Evolutionary conservation across 1,140 invertebrate species (phyloP), one percentile per base, ranked within the genome.

Genomic region (Bradynema listronoti): DNA sequence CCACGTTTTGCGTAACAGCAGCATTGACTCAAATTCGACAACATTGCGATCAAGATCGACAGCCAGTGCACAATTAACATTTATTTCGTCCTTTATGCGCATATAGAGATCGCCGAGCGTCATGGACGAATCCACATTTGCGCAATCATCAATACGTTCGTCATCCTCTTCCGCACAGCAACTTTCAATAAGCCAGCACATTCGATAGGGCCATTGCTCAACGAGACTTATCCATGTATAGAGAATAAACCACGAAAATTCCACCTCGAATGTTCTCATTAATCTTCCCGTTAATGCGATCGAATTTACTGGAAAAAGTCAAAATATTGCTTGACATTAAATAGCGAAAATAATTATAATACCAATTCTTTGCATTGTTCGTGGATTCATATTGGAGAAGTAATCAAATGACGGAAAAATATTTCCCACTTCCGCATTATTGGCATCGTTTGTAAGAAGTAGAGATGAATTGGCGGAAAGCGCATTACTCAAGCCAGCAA

Each of bases 171-270:
- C n/a, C 34, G 55, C 52, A 9, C 33, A 51, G 14, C 54, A 9
- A 43, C 4, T 4, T 4, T 6, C 60, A 56, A 95, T 93, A 63
- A 98, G 87, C 91, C 92, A 97, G 14, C 91, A 94, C 9, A 91
- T 90, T 56, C 91, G 83, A 79, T 92, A 91, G 0, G 93, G 92
- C 93, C 93, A 98, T 79, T 97, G 93, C 79, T 98, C 94, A 0
- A 91, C 94, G 32, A 98, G 86, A 79, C 97, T 97, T 46, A 96
- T 88, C 92, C 92, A 98, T 51, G 88, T 89, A 19, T 80, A 80
- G 27, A 83, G 69, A 5, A 79, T 72, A 61, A 80, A 74, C 93
- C 93, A 98, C 80, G 91, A 94, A 80, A 98, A 97, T 78, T 97
- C 93, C 63, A 98, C 90, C 81, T 94, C 90, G 83, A 96, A 96